Percentiles rank a stretch among this genome's conserved stretches.
Conservation (phyloP, 2,888 invertebrate genomes). For the Schizaphis graminum region DNA sequence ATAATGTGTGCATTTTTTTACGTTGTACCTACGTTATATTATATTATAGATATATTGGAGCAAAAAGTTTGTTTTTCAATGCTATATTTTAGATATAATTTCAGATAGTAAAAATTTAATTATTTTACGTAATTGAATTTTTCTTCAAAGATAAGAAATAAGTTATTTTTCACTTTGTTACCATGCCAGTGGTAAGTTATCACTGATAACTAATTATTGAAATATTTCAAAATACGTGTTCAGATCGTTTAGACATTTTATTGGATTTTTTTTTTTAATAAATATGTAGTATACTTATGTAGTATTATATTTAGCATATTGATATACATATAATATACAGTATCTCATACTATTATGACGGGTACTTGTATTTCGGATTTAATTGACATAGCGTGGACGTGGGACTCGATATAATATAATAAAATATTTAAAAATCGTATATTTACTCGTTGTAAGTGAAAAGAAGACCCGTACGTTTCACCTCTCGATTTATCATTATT, state of each 20-base stretch:
- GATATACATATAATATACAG: background rate
- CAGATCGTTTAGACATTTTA: background rate
- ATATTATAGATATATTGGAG: background rate
- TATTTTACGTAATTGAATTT: background rate
- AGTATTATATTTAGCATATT: background rate
- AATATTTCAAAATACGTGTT: background rate
- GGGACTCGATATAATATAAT: background rate
- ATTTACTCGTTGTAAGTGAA: background rate
- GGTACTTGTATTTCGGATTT: background rate
- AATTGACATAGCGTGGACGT: background rate
- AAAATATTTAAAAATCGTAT: background rate
- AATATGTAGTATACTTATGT: background rate
- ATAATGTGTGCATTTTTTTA: background rate
- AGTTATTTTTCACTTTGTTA: background rate
- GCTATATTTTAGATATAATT: background rate
- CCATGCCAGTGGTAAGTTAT: background rate
- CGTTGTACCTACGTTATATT: background rate
- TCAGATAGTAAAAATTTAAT: background rate
- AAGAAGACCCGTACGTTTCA: background rate
- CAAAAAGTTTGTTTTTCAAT: background rate
- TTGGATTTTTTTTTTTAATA: background rate
- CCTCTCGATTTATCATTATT: constrained; percentile 5
- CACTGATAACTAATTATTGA: background rate
- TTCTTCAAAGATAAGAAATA: background rate
- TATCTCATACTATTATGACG: background rate